Conservation (phyloP, 1,140 invertebrate genomes). For the Ganaspis sp. region DNA sequence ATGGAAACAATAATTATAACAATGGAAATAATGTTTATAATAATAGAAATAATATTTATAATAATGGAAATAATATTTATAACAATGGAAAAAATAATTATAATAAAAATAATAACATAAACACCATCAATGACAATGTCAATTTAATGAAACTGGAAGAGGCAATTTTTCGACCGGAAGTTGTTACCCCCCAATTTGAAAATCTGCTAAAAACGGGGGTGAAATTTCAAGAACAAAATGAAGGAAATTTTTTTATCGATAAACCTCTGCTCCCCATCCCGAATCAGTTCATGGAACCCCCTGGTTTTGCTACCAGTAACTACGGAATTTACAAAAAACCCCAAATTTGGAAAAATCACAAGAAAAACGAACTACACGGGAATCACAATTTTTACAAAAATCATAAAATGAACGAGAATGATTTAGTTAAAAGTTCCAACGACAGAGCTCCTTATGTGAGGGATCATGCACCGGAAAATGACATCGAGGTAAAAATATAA, state of each 20-base stretch:
- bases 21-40: too few species aligned
- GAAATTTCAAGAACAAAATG: neutral
- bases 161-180: too few species aligned
- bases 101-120: too few species aligned
- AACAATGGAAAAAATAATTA: too few species aligned
- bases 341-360: constrained; percentile 21
- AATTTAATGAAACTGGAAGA: too few species aligned
- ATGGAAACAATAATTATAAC: neutral
- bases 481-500: constrained; percentile 34
- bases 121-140: too few species aligned
- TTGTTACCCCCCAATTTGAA: neutral
- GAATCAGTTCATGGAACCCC: constrained; percentile 46
- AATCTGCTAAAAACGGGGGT: neutral
- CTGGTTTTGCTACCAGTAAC: constrained; percentile 38
- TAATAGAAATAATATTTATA: too few species aligned
- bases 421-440: constrained; percentile 37
- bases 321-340: constrained; percentile 12
- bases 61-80: too few species aligned
- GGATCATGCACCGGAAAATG: constrained; percentile 61
- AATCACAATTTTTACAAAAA: constrained; percentile 38
- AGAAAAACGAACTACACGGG: constrained; percentile 13
- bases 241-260: neutral
- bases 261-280: constrained; percentile 5
- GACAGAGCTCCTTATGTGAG: constrained; percentile 52
- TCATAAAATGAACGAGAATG: constrained; percentile 47